phyloP scores from a whole-genome alignment of 2,797 vertebrate species.

The Oreochromis mossambicus region DNA sequence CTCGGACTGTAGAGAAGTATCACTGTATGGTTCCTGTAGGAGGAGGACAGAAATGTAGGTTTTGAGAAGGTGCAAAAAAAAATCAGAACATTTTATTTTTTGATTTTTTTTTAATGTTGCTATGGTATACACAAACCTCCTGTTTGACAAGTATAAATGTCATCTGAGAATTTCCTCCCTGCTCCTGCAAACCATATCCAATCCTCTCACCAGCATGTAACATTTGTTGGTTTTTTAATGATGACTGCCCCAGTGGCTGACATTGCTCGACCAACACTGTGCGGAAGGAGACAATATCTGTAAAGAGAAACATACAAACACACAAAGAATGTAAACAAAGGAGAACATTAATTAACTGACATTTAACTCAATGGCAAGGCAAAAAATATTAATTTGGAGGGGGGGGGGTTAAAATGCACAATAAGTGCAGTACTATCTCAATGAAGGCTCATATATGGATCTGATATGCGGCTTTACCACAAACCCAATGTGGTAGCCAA shows the following conservation, averaged over 20 bases:
- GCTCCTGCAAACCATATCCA: constrained; percentile 30
- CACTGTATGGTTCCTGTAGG: constrained; percentile 6
- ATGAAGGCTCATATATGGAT: neutral
- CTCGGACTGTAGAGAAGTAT: constrained; percentile 24
- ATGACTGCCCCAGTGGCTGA: neutral
- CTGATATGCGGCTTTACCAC: neutral
- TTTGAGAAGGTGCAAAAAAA: neutral
- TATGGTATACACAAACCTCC: constrained; percentile 43
- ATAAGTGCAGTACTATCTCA: neutral
- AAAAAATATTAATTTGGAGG: neutral
- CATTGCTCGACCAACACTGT: constrained; percentile 24
- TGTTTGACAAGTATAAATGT: constrained; percentile 50
- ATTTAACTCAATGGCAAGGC: neutral
- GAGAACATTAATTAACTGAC: fast-evolving
- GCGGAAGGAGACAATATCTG: constrained; percentile 41
- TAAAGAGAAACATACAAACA: neutral
- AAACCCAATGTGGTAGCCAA: neutral
- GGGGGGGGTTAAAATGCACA: neutral
- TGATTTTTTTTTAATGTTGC: neutral
- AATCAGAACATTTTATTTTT: neutral
- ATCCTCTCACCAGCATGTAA: neutral
- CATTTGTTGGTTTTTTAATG: constrained; percentile 5
- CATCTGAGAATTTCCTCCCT: constrained; percentile 40
- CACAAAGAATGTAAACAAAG: neutral
- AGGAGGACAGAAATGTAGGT: neutral